Evolutionary conservation across 2,888 invertebrate genomes (phyloP), one percentile per base, ranked within the genome.

Genomic region (Acanthosoma haemorrhoidale): DNA sequence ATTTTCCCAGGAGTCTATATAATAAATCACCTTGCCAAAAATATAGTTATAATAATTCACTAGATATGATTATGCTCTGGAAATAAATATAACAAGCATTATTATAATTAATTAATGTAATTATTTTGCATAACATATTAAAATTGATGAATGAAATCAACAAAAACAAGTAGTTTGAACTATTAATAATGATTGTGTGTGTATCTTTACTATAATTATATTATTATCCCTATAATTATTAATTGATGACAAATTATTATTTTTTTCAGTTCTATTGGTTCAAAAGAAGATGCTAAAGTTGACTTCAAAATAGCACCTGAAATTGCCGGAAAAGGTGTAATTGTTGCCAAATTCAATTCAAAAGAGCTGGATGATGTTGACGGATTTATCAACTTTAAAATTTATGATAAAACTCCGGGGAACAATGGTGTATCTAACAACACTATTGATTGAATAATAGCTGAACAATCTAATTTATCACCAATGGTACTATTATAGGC

Each of bases 361-460:
- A 91, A 89, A 76, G 93, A 96, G 79, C 83, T 96, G 76, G 88
- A 88, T 73, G 95, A 96, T 78, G 92, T 95, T 2, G 94, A 95
- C 77, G 95, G 96, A 1, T 93, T 89, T 80, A 79, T 88, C n/a
- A 86, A 88, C 64, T 88, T 92, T 13, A 29, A 64, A 18, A 58
- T 72, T 32, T 34, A 59, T 31, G 70, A 72, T 41, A 58, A 59
- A 57, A 43, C 15, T 8, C 29, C 66, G 2, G 51, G 29, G 5
- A 66, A 66, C 18, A 66, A 66, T 16, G 66, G 51, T 4, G 51
- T 43, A 2, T n/a, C 36, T 18, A 66, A 66, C 41, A 66, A 66
- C 16, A 32, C 29, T 31, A 9, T 32, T 43, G 43, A 43, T 2
- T 43, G 25, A 43, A 13, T 21, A 4, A 1, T 43, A 18, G 3